Evolutionary conservation across 2,888 invertebrate species (phyloP).

Genomic region (Frankliniella intonsa): DNA sequence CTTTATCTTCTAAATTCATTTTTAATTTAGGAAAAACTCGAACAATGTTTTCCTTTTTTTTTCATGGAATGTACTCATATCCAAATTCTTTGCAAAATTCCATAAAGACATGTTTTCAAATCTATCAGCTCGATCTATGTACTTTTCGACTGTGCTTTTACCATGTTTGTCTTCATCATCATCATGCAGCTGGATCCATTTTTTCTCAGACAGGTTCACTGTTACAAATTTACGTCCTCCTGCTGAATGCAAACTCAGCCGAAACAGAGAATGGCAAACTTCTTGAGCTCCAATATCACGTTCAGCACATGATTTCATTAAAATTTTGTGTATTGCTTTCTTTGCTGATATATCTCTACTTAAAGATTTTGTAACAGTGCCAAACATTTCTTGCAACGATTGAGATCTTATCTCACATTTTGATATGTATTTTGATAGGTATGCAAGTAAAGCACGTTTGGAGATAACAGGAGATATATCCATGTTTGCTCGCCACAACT

Average conservation of each 20-base stretch:
- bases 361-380: not conserved
- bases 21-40: conserved; percentile 24
- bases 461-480: conserved; percentile 31
- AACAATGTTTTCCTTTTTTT: not conserved
- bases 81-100: not conserved
- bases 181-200: not conserved
- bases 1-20: too few species aligned
- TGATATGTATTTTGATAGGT: conserved; percentile 35
- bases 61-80: not conserved
- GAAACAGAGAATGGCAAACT: conserved; percentile 31
- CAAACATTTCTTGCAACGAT: not conserved
- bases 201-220: conserved; percentile 1
- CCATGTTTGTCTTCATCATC: not conserved
- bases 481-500: conserved; percentile 35
- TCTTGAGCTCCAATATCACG: conserved; percentile 35
- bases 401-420: conserved; percentile 31
- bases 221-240: not conserved
- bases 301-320: conserved; percentile 33
- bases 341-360: not conserved
- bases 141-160: not conserved
- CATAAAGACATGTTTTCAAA: not conserved
- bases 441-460: conserved; percentile 30
- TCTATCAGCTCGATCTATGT: not conserved
- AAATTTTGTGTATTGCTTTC: conserved; percentile 32
- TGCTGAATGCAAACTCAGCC: conserved; percentile 26